A percentile compares a stretch with the other conserved stretches of the same genome.
Conservation (phyloP, 2,888 invertebrate genomes). For the Chorisops tibialis region DNA sequence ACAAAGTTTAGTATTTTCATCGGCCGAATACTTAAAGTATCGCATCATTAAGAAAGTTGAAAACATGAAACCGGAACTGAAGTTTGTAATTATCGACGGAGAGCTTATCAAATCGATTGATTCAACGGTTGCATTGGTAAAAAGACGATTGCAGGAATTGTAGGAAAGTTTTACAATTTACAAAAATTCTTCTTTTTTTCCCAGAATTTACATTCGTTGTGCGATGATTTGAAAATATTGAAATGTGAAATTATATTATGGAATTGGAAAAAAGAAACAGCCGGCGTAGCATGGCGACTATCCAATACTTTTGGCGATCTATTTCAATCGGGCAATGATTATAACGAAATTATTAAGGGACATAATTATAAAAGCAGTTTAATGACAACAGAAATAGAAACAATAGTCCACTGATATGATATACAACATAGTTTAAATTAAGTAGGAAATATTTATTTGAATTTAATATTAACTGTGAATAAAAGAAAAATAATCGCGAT, state of each 20-base stretch:
- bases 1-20: conserved; percentile 73
- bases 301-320: conserved; percentile 6
- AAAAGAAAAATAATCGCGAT: no score
- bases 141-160: no score
- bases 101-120: conserved; percentile 58
- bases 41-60: conserved; percentile 61
- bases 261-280: conserved; percentile 52
- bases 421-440: not conserved
- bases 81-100: conserved; percentile 73
- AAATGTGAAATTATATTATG: conserved; percentile 55
- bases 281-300: conserved; percentile 39
- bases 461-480: no score
- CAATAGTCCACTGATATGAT: not conserved
- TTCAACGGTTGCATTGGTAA: conserved; percentile 61
- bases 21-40: conserved; percentile 68
- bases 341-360: not conserved
- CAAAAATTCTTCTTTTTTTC: not conserved
- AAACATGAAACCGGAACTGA: conserved; percentile 56
- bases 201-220: conserved; percentile 57
- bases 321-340: conserved; percentile 9
- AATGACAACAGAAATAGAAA: not conserved
- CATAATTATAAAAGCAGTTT: not conserved
- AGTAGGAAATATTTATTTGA: no score
- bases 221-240: conserved; percentile 55
- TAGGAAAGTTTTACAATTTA: no score